Evolutionary conservation across 2,113 vertebrate genomes (phyloP), one percentile per base, ranked within the genome.

Genomic region (Forbesichthys papilliferus): DNA sequence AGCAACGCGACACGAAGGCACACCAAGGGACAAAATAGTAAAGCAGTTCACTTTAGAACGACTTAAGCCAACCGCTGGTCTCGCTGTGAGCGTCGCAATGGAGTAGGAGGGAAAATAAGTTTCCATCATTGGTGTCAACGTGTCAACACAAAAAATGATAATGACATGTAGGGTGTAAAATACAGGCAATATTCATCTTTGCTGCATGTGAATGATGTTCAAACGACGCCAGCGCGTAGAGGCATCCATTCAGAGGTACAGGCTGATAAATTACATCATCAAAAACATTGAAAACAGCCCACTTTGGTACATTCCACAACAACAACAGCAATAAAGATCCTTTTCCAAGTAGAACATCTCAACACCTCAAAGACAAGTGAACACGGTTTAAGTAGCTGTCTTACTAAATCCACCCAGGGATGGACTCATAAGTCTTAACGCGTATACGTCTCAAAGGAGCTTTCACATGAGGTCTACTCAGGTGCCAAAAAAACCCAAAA

Each of bases 111-210:
- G 47, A 14, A 27, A 75, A 53, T 53, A 14, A 13, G 8, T 57
- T 68, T 76, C 64, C 58, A 73, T 80, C 77, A 78, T 11, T 18
- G 12, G 33, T 78, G 72, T 75, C 69, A 73, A 78, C 53, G 48
- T 73, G 73, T 78, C 81, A 78, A 61, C 55, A 14, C 60, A 72
- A 75, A 79, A 73, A 81, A 74, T 64, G n/a, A 75, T 61, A 68
- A 78, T 71, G 80, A 78, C 58, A 71, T 3, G 48, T 5, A 47
- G 27, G 73, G 72, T 68, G 42, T 66, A 77, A 84, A 80, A 65
- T 68, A 66, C 67, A 70, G 59, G 66, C 64, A 71, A 71, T 68
- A 87, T 90, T 84, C 71, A 78, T 85, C 75, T 75, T 48, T 9
- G 2, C 33, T 36, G 65, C 62, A 51, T 66, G 66, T 64, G 75